Conservation (phyloP, 2,888 invertebrate genomes). For the Neocrepidodera transversa region DNA sequence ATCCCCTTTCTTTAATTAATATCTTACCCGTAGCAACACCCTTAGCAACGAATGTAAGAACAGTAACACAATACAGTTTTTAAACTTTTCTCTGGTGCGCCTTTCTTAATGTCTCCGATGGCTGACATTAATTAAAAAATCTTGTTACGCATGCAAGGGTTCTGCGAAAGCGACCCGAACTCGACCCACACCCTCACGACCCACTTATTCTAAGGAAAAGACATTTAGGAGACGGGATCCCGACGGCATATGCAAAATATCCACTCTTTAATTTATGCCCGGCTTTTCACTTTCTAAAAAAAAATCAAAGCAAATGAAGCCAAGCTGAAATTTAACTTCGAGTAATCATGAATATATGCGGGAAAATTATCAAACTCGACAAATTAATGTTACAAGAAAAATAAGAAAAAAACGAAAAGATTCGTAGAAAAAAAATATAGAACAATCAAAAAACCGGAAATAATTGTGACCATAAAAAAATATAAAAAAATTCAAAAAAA, state of each 20-base stretch:
- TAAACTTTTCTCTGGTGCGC: constrained; percentile 55
- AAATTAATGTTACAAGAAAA: too few species aligned
- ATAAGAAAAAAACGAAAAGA: too few species aligned
- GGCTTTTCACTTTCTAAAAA: constrained; percentile 16
- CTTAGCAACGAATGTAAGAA: constrained; percentile 60
- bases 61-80: constrained; percentile 60
- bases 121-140: constrained; percentile 61
- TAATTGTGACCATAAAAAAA: too few species aligned
- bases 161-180: neutral
- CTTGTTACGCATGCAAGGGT: constrained; percentile 57
- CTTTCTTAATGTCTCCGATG: constrained; percentile 57
- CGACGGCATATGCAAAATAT: constrained; percentile 39
- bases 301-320: neutral
- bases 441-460: too few species aligned
- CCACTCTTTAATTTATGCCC: constrained; percentile 37
- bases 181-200: constrained; percentile 11
- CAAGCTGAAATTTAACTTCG: neutral
- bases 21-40: constrained; percentile 59
- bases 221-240: constrained; percentile 15
- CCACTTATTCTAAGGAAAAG: constrained; percentile 20
- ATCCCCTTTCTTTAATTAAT: constrained; percentile 62
- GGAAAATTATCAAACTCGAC: too few species aligned
- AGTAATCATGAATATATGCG: too few species aligned
- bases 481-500: too few species aligned
- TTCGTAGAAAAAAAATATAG: too few species aligned